Evolutionary conservation across 2,888 invertebrate genomes (phyloP), one percentile per base, ranked within the genome.

Genomic region (Anaspis maculata): DNA sequence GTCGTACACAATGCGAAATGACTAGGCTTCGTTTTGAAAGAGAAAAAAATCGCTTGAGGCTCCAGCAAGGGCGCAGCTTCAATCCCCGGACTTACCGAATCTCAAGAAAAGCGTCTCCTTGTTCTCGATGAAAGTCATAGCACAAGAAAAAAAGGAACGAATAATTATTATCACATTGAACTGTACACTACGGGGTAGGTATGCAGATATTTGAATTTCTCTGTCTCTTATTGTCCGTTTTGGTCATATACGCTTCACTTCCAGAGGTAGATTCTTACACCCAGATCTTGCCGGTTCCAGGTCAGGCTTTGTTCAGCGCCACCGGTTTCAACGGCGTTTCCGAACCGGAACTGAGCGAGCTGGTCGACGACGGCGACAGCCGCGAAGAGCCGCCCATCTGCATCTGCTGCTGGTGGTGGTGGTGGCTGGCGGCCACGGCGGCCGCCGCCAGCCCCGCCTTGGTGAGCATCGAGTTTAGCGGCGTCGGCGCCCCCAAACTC

Each of bases 301-400:
- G 64, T 67, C 66, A 67, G 56, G 64, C 67, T 46, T 67, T 67
- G 45, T 66, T 66, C 36, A 66, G 46, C 24, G 67, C 66, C 35
- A 67, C 56, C 16, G 66, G 65, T 44, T 67, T 66, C 26, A 72
- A 54, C 48, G 77, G 68, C 15, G 71, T 69, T 35, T 70, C 68
- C n/a, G 70, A 56, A 52, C 79, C 58, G 52, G 77, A 67, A 59
- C 76, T 63, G 40, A 68, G 52, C 49, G 76, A 71, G 42, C 74
- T 76, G 30, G 76, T 76, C 34, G 74, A 76, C 32, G 76, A 76
- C 25, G 77, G 76, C 12, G 77, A 76, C 55, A 75, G 72, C 43
- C 74, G 72, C 41, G 72, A 62, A 34, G 61, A 56, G 26, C 56
- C 61, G 64, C 51, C 71, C 64, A 40, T 5, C 19, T 9, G 5